phyloP scores from a whole-genome alignment of 2,888 invertebrate species.

The Graphium colonna region DNA sequence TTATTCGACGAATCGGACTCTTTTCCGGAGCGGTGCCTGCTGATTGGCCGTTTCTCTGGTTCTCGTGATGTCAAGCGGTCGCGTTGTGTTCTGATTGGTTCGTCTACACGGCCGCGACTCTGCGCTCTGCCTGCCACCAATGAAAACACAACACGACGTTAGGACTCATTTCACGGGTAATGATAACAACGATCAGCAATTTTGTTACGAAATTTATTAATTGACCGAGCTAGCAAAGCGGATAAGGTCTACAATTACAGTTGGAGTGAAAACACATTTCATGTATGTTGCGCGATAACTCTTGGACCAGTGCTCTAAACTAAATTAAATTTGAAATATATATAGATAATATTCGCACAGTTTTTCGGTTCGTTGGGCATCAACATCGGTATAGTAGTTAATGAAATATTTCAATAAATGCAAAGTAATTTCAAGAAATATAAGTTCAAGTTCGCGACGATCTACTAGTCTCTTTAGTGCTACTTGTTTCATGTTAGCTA shows the following conservation, averaged over 20 bases:
- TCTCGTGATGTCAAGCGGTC: conserved; percentile 68
- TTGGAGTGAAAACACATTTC: too few species aligned
- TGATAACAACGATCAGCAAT: conserved; percentile 49
- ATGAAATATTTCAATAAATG: too few species aligned
- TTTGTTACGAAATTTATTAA: too few species aligned
- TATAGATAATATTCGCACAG: too few species aligned
- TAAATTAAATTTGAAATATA: too few species aligned
- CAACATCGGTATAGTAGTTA: too few species aligned
- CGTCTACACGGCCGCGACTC: conserved; percentile 76
- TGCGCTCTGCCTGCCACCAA: conserved; percentile 80
- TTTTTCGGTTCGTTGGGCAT: too few species aligned
- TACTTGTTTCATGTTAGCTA: background rate
- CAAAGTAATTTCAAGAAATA: too few species aligned
- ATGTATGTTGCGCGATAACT: too few species aligned
- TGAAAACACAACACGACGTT: conserved; percentile 80
- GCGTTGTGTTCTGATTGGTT: conserved; percentile 80
- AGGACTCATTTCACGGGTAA: conserved; percentile 62
- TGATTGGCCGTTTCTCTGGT: conserved; percentile 53
- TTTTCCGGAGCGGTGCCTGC: conserved; percentile 75
- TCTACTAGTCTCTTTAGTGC: background rate
- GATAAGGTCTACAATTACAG: too few species aligned
- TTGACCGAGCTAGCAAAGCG: too few species aligned
- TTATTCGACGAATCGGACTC: conserved; percentile 81
- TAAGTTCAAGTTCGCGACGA: background rate
- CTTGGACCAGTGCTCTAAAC: too few species aligned